Evolutionary conservation across 2,113 vertebrate species (phyloP), one percentile per base, ranked within the genome.

Genomic region (Syrrhaptes paradoxus): DNA sequence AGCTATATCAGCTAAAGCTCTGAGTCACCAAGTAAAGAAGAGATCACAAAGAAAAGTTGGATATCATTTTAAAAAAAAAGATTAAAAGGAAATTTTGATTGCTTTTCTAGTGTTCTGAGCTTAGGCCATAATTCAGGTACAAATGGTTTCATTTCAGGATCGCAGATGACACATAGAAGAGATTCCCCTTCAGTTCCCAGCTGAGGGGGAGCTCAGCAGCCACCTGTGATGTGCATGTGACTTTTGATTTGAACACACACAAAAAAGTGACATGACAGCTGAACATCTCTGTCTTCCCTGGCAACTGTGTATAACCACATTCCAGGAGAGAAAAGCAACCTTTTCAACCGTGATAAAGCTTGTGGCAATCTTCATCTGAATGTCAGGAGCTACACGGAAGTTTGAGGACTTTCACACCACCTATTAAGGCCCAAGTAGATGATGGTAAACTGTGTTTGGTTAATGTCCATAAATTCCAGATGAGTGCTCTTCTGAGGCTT

Each of bases 41-140:
- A 9, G 29, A 55, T 43, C 6, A 24, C 15, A 36, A 1, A 2
- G 6, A 65, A 86, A 73, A 70, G 31, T 1, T 63, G 6, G 4
- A 34, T 61, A 10, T 5, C 2, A 2, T 21, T 1, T n/a, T n/a
- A 41, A 54, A 55, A 10, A 17, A 51, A 48, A 0, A 57, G 54
- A 11, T 22, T 36, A 22, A 45, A 13, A 14, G 41, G 41, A 41
- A 41, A 41, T 41, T 38, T 46, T 54, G 5, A 29, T 5, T 54
- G 31, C 4, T 93, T 75, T 89, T 43, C 43, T 51, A 29, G 16
- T 46, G 21, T 11, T 13, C 34, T 49, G 34, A 86, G 26, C 19
- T 90, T 25, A 67, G 48, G 31, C 8, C 24, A 5, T 12, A 52
- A 1, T 34, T 63, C 36, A 79, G 45, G 32, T 68, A 52, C 17